phyloP scores from a whole-genome alignment of 1,140 invertebrate species.

The Euschistus heros region DNA sequence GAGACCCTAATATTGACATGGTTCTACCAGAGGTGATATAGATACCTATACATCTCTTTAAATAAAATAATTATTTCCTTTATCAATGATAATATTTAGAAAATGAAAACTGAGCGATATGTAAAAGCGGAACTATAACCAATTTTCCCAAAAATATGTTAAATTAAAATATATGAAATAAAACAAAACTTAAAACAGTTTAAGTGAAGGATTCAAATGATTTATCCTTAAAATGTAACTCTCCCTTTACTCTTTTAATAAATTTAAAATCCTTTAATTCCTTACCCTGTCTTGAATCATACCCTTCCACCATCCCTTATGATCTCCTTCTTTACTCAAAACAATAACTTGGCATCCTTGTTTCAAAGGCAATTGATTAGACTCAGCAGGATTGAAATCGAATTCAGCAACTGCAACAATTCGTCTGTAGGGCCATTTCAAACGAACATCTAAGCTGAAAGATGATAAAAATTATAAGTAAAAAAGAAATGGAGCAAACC shows the following conservation, averaged over 20 bases:
- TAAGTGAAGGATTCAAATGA: not conserved
- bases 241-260: not conserved
- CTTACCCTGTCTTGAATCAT: constrained; percentile 49
- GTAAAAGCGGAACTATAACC: too few relatives aligned
- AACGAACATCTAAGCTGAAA: constrained; percentile 54
- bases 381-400: constrained; percentile 59
- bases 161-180: too few relatives aligned
- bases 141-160: too few relatives aligned
- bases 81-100: too few relatives aligned
- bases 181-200: not conserved
- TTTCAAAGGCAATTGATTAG: constrained; percentile 62
- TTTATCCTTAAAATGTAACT: not conserved
- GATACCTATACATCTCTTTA: too few relatives aligned
- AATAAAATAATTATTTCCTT: too few relatives aligned
- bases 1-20: too few relatives aligned
- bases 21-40: too few relatives aligned
- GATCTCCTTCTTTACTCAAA: constrained; percentile 62
- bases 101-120: too few relatives aligned
- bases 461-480: not conserved
- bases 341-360: constrained; percentile 69
- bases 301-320: constrained; percentile 75
- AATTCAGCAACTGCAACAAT: constrained; percentile 63
- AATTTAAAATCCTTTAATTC: not conserved
- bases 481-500: not conserved
- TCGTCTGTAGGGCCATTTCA: constrained; percentile 64